phyloP scores from a whole-genome alignment of 1,140 invertebrate genomes.

The Bombus balteatus region DNA sequence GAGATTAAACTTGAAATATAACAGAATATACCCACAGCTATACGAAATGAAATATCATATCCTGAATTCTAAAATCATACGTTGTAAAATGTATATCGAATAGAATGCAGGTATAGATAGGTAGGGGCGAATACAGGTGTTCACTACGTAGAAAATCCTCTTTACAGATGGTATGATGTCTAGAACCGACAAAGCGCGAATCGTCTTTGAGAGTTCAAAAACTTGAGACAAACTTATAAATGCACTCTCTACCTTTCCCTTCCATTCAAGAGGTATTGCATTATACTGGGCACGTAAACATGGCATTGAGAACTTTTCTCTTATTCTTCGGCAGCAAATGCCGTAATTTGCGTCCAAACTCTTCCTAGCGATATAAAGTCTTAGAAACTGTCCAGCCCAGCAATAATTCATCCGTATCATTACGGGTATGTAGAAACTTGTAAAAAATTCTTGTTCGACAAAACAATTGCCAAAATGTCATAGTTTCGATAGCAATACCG shows the following conservation, averaged over 20 bases:
- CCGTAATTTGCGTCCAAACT: background rate
- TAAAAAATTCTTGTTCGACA: background rate
- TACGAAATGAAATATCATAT: background rate
- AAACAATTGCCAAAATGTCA: background rate
- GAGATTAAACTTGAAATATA: background rate
- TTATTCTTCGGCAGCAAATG: conserved; percentile 16
- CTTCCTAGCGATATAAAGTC: background rate
- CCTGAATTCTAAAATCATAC: background rate
- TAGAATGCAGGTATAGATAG: background rate
- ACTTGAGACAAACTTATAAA: conserved; percentile 47
- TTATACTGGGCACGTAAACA: conserved; percentile 41
- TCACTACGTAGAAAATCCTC: conserved; percentile 63
- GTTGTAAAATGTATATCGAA: background rate
- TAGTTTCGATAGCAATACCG: background rate
- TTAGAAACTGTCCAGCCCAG: background rate
- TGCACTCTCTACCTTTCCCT: conserved; percentile 6
- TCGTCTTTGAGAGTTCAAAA: conserved; percentile 52
- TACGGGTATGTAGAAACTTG: background rate
- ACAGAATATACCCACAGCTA: too few relatives aligned
- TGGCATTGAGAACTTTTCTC: conserved; percentile 2
- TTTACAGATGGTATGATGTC: conserved; percentile 49
- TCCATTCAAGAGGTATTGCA: background rate
- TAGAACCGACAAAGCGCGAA: conserved; percentile 22
- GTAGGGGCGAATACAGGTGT: conserved; percentile 21
- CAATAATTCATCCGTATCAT: background rate